Conservation (phyloP, 2,797 vertebrate genomes). For the Lithobates pipiens region DNA sequence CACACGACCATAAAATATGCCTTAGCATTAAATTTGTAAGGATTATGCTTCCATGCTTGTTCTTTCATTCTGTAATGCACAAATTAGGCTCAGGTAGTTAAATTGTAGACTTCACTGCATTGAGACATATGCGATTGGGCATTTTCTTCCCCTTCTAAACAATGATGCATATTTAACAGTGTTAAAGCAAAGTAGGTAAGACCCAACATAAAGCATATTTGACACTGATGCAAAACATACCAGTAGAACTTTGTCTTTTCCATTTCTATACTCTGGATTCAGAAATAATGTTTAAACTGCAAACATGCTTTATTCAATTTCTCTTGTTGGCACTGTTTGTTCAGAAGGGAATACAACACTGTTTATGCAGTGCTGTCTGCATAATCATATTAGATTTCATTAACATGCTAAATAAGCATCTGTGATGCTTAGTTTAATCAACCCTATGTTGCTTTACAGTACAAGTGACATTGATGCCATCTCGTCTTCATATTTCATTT, state of each 20-base stretch:
- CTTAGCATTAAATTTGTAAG: no score
- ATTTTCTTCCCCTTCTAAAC: no score
- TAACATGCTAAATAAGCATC: constrained; percentile 56
- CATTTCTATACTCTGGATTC: constrained; percentile 11
- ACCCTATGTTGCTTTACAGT: constrained; percentile 12
- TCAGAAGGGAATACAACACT: constrained; percentile 49
- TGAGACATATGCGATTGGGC: no score
- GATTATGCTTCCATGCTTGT: no score
- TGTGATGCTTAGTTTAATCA: constrained; percentile 47
- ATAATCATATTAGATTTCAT: constrained; percentile 53
- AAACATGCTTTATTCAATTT: constrained; percentile 51
- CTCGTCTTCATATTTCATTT: neutral
- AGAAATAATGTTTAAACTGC: constrained; percentile 20
- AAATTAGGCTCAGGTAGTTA: no score
- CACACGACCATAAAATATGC: no score
- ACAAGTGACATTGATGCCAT: constrained; percentile 44
- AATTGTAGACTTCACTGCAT: no score
- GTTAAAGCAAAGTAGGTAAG: neutral
- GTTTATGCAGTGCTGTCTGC: constrained; percentile 36
- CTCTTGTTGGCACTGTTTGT: constrained; percentile 19
- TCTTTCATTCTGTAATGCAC: no score
- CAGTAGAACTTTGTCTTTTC: neutral
- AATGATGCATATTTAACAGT: no score
- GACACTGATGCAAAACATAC: neutral
- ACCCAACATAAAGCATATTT: neutral